phyloP scores from a whole-genome alignment of 2,113 vertebrate genomes.

The Okapia johnstoni region DNA sequence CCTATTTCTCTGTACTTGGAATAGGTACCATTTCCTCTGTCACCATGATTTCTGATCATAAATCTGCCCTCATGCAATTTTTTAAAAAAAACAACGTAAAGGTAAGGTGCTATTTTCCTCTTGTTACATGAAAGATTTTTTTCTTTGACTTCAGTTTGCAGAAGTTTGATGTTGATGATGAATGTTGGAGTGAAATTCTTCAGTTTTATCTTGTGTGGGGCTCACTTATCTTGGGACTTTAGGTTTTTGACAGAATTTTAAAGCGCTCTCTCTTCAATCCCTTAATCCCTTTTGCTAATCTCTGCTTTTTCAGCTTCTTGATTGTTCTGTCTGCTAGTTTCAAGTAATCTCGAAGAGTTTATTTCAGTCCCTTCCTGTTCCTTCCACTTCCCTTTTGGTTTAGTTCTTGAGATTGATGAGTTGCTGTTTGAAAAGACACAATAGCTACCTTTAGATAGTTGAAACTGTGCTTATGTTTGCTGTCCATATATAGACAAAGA shows the following conservation, averaged over 20 bases:
- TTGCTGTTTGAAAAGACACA: not conserved
- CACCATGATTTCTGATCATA: not conserved
- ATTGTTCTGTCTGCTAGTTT: not conserved
- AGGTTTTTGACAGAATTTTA: not conserved
- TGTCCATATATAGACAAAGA: not conserved
- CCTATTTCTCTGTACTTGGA: not conserved
- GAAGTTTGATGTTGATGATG: not conserved
- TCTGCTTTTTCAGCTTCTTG: not conserved
- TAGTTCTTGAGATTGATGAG: not conserved
- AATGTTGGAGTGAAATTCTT: not conserved
- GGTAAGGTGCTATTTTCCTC: not conserved
- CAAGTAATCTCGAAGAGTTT: not conserved
- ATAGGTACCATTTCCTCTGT: not conserved
- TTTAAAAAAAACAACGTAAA: not conserved
- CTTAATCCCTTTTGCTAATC: not conserved
- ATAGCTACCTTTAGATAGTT: not conserved
- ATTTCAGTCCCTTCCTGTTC: not conserved
- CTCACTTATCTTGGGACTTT: not conserved
- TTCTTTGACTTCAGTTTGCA: not conserved
- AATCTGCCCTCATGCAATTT: not conserved
- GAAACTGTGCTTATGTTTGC: not conserved
- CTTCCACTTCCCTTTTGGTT: not conserved
- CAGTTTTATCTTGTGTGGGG: not conserved
- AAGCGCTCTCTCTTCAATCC: not conserved
- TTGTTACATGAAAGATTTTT: not conserved